Base-by-base conservation (phyloP, 2,113 vertebrate species). In the Macaca nemestrina region DNA sequence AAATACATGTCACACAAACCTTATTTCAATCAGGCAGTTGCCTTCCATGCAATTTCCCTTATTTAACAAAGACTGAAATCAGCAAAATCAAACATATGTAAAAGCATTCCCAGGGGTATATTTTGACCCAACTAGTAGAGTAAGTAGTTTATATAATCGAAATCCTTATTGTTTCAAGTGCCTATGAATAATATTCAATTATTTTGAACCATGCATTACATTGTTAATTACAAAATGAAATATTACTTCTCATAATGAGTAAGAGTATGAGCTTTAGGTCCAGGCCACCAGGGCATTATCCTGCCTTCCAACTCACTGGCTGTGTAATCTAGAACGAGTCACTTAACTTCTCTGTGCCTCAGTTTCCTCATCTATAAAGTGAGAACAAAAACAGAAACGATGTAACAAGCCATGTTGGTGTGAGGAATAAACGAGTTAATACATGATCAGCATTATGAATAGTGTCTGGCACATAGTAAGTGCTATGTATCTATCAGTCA, bases 1-100 rank as follows among this genome's bases (percentile, higher is more conserved):
- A 43, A 72, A 83, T 48, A n/a, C 1, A 68, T 76, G n/a, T 70
- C 25, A 84, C 8, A 82, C 35, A 85, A 87, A 64, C 18, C 5
- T 72, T 86, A 22, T 67, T 72, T 94, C 61, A 68, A 22, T 87
- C 30, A 94, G 38, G 32, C 25, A 88, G 86, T 61, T 68, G 38
- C 45, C 25, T 95, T 85, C 57, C 50, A 55, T 17, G 18, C 8
- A 45, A 92, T 86, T 96, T 86, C 32, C 23, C n/a, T 82, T 59
- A 40, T 32, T 78, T 79, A 85, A 82, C 48, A n/a, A 86, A 89
- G 59, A 64, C n/a, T 64, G 20, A 95, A 95, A 95, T 59, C 27
- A 20, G 43, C 48, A 73, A 95, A 81, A 76, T 83, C 18, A 57
- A 89, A 94, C 83, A 5, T 64, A 86, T 45, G 5, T 43, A 43